phyloP scores from a whole-genome alignment of 1,140 invertebrate species.

The Ceratina calcarata region DNA sequence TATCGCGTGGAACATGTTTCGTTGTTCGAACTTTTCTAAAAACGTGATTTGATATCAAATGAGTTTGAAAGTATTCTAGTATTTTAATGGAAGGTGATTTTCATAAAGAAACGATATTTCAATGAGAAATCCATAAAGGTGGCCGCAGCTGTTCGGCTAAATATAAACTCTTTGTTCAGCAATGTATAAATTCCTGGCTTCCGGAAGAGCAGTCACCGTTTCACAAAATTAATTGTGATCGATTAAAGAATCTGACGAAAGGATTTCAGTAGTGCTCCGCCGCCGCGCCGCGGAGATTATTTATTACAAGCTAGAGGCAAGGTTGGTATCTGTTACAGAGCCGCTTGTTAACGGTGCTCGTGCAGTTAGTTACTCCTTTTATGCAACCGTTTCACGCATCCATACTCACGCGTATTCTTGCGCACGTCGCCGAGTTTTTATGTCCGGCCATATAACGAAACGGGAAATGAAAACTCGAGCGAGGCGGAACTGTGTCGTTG shows the following conservation, averaged over 20 bases:
- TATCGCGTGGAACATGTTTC: no score
- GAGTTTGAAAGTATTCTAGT: no score
- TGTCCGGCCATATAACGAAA: neutral
- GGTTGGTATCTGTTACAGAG: neutral
- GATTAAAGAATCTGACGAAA: slow-evolving; percentile 4
- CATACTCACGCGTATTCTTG: slow-evolving; percentile 7
- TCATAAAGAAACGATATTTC: no score
- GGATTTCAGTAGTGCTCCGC: neutral
- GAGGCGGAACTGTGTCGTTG: no score
- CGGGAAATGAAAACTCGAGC: no score
- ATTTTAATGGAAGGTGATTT: no score
- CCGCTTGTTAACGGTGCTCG: neutral
- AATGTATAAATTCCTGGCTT: neutral
- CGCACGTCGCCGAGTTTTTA: no score
- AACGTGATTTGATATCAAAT: no score
- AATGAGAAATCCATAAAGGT: no score
- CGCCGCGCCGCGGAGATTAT: neutral
- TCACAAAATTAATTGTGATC: neutral
- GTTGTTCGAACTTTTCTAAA: no score
- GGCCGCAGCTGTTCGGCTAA: no score
- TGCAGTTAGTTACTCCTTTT: slow-evolving; percentile 15
- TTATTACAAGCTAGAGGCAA: neutral
- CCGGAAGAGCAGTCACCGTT: neutral
- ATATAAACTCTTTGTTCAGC: neutral
- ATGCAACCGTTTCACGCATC: slow-evolving; percentile 32